Percentiles rank a stretch among this genome's conserved stretches.
phyloP scores from a whole-genome alignment of 2,797 vertebrate genomes.

The Avahi laniger region DNA sequence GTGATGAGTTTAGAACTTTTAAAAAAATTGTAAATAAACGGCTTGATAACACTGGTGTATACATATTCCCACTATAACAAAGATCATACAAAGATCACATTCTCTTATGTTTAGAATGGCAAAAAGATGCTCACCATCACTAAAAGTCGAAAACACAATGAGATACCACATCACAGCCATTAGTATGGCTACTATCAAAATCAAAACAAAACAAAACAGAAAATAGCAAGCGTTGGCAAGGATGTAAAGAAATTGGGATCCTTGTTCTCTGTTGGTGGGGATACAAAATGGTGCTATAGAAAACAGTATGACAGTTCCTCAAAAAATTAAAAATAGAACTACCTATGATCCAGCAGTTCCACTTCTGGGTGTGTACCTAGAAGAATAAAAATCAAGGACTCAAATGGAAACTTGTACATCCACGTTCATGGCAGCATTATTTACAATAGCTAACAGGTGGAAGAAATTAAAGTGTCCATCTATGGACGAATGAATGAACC shows the following conservation, averaged over 20 bases:
- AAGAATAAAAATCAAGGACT: slow-evolving; percentile 7
- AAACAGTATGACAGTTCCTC: neutral
- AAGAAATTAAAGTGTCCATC: neutral
- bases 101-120: neutral
- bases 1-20: neutral
- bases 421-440: neutral
- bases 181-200: neutral
- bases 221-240: neutral
- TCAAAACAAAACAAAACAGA: neutral
- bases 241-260: neutral
- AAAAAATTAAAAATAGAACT: slow-evolving; percentile 18
- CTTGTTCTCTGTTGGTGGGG: neutral
- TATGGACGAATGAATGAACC: neutral
- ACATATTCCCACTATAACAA: neutral
- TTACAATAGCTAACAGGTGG: neutral
- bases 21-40: neutral
- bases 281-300: neutral
- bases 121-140: neutral
- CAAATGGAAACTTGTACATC: neutral
- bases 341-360: slow-evolving; percentile 11
- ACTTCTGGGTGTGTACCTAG: neutral
- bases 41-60: neutral
- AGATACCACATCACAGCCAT: neutral
- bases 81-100: neutral
- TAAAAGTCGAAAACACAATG: neutral